These are phyloP conservation scores for Epinephelus malabaricus DNA, from an alignment of 2,797 vertebrate species.

Conservation along the genomic window DNA sequence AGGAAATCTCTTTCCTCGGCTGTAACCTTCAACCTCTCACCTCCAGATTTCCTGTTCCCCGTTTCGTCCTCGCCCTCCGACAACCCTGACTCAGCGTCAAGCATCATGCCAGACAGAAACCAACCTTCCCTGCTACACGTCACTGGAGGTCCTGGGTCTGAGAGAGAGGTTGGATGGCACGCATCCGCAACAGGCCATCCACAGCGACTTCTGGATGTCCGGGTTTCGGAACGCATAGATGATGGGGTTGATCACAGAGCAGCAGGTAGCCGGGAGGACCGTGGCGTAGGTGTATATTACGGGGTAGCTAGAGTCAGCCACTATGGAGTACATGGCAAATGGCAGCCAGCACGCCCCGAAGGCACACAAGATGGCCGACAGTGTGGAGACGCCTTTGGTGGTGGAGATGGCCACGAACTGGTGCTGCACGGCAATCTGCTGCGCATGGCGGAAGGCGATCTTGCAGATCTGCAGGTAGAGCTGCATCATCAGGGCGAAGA, in stretches of 20 bases:
- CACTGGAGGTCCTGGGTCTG: conserved; percentile 92
- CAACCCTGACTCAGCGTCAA: conserved; percentile 42
- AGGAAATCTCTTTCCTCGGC: conserved; percentile 25
- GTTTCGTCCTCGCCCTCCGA: background rate
- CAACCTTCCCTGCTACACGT: conserved; percentile 86
- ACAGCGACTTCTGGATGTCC: conserved; percentile 94
- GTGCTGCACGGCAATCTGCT: conserved; percentile 95
- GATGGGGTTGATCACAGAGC: conserved; percentile 94
- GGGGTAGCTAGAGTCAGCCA: conserved; percentile 92
- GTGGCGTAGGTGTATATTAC: conserved; percentile 91
- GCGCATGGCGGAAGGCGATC: conserved; percentile 93
- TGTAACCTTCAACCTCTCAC: background rate
- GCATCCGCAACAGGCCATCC: conserved; percentile 92
- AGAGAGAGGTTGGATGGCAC: conserved; percentile 88
- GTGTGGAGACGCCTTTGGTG: conserved; percentile 93
- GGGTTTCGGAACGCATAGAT: conserved; percentile 95
- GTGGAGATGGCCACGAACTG: conserved; percentile 92
- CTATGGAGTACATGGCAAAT: conserved; percentile 92
- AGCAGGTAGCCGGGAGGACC: conserved; percentile 91
- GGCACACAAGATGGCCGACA: conserved; percentile 91
- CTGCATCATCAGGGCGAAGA: conserved; percentile 94
- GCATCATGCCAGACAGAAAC: conserved; percentile 44
- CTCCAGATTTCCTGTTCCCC: background rate
- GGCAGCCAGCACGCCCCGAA: conserved; percentile 95
- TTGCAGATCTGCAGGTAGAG: conserved; percentile 95